Conservation (phyloP, 2,797 vertebrate genomes). For the Vultur gryphus region DNA sequence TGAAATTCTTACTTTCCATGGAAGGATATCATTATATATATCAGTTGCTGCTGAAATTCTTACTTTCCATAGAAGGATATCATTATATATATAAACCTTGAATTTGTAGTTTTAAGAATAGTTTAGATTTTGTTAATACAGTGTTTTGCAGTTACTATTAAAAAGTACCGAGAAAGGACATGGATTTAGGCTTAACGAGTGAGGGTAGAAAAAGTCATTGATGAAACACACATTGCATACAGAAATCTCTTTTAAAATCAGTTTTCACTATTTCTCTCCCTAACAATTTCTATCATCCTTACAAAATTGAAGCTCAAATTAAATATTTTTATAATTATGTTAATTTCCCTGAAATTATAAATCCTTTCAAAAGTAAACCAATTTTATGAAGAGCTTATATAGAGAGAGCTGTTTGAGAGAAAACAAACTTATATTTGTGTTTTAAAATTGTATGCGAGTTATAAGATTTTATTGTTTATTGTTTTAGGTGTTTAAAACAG, state of each 20-base stretch:
- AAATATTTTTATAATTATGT: not conserved
- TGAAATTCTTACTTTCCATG: not conserved
- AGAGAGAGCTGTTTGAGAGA: not conserved
- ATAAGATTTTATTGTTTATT: not conserved
- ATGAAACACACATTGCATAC: not conserved
- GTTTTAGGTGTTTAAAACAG: slow-evolving; percentile 88
- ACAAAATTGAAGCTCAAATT: not conserved
- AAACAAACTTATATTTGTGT: not conserved
- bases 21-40: not conserved
- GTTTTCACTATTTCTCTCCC: not conserved
- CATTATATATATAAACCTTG: not conserved
- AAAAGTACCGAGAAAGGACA: not conserved
- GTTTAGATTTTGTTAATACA: not conserved
- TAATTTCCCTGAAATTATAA: not conserved
- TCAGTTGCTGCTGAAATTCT: not conserved
- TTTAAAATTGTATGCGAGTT: not conserved
- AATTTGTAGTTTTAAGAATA: not conserved
- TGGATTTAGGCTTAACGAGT: not conserved
- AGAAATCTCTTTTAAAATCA: not conserved
- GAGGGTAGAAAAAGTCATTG: not conserved
- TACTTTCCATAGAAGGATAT: not conserved
- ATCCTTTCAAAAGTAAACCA: not conserved
- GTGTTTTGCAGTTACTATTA: not conserved
- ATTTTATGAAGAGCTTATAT: not conserved
- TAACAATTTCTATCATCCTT: not conserved